Base-by-base conservation (phyloP, 2,888 invertebrate species). In the Ferrisia virgata region DNA sequence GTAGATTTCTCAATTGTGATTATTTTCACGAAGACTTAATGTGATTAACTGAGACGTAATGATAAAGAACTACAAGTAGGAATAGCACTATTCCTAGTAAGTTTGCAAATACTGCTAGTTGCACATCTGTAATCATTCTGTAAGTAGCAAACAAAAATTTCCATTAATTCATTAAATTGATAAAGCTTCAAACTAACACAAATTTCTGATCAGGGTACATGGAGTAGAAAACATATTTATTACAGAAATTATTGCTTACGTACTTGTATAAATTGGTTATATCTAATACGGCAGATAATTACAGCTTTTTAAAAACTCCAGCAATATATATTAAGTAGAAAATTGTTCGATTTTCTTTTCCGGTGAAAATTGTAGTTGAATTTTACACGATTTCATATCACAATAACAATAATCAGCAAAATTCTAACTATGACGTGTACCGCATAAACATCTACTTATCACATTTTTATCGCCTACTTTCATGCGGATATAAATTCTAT, bases 61-160 rank as follows among this genome's bases (percentile, higher is more conserved):
- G 98, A 88, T 96, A 99, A 1, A 98, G 90, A 79, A 99, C 96
- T n/a, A 99, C 98, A 87, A 98, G 90, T 81, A 98, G 91, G 88
- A 98, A 96, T 53, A 96, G 90, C 0, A 95, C 94, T 2, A 98
- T 97, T 86, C 98, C 98, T 86, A 98, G 90, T 86, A 97, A 94
- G 89, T 99, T 99, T 86, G 97, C 96, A 90, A 98, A 96, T 85
- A 98, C 93, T 0, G 98, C 97, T 87, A 99, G 90, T 89, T 99
- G 98, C 64, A 98, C 94, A 88, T 99, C 98, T 0, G 97, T 96
- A 87, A 99, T 96, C 98, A 98, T 98, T 72, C 86, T 86, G 78
- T n/a, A 28, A 64, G n/a, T n/a, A n/a, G n/a, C n/a, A 28, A 64
- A 3, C 15, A 0, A 28, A 28, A 64, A 31, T 2, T 4, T 28